Conservation (phyloP, 2,797 vertebrate genomes). For the Hapalemur alaotrensis region DNA sequence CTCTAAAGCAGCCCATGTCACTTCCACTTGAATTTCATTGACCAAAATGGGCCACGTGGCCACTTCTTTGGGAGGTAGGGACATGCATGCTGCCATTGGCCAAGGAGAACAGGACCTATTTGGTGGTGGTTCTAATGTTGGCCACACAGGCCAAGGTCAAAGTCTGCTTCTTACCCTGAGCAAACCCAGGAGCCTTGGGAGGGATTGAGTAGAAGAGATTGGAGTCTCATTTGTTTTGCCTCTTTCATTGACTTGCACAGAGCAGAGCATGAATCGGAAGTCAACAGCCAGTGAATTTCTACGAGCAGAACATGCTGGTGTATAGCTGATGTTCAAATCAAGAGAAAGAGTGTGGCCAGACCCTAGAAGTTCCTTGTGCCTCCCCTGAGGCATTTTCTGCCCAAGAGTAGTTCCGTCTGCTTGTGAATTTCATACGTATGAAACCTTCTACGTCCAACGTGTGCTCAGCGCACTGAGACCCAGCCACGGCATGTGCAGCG, state of each 20-base stretch:
- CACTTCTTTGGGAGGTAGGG: neutral
- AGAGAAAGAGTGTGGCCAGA: neutral
- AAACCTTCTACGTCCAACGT: neutral
- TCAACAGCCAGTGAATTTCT: neutral
- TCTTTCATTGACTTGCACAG: neutral
- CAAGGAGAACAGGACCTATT: neutral
- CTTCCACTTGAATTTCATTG: neutral
- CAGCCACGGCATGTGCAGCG: accelerated
- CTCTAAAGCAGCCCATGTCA: neutral
- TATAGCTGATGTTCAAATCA: neutral
- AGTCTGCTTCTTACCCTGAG: neutral
- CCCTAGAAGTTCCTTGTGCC: neutral
- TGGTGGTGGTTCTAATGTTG: neutral
- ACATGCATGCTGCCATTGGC: accelerated
- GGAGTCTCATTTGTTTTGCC: neutral
- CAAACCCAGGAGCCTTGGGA: neutral
- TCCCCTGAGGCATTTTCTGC: neutral
- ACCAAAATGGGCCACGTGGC: neutral
- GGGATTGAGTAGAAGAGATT: too few relatives aligned
- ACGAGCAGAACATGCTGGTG: accelerated
- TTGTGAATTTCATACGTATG: neutral
- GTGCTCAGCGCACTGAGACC: neutral
- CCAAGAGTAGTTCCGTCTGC: neutral
- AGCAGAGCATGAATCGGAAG: neutral
- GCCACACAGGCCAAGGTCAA: neutral